These are phyloP conservation scores for Zaprionus kolodkinae DNA, from an alignment of 1,140 invertebrate species.

Conservation along the genomic window DNA sequence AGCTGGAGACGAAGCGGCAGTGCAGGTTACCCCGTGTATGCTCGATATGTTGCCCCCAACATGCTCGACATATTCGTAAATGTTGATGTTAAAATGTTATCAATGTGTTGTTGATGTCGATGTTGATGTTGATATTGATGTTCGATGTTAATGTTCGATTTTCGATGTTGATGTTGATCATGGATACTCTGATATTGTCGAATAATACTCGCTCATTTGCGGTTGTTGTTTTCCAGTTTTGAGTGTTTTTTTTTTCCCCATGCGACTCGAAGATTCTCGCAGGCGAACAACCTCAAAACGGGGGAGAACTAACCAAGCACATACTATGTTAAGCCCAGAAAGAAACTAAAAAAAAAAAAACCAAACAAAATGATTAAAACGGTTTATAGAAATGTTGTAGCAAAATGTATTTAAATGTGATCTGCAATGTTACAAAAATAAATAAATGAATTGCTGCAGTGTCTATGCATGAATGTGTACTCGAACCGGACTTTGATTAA, in stretches of 20 bases:
- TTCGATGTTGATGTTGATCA: neutral
- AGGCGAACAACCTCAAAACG: neutral
- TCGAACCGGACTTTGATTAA: neutral
- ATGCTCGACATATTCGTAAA: constrained; percentile 18
- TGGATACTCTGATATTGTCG: constrained; percentile 27
- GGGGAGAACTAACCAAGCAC: constrained; percentile 6
- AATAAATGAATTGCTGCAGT: constrained; percentile 39
- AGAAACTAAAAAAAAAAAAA: constrained; percentile 18
- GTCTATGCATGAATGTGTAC: constrained; percentile 43
- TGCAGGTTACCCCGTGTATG: neutral
- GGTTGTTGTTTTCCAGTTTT: constrained; percentile 1
- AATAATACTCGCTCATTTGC: constrained; percentile 3
- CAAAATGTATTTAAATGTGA: constrained; percentile 48
- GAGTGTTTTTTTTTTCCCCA: neutral
- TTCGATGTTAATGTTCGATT: constrained; percentile 6
- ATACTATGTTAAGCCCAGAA: constrained; percentile 40
- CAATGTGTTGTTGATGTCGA: constrained; percentile 13
- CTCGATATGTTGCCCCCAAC: neutral
- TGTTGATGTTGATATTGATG: constrained; percentile 36
- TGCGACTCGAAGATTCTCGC: constrained; percentile 1
- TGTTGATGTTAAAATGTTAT: constrained; percentile 51
- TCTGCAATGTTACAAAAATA: constrained; percentile 55
- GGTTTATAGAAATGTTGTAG: constrained; percentile 72
- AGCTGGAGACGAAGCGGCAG: neutral
- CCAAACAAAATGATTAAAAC: constrained; percentile 4